These are phyloP conservation scores for Lepetodrilus schrolli DNA, from an alignment of 2,888 invertebrate genomes.

Conservation along the genomic window DNA sequence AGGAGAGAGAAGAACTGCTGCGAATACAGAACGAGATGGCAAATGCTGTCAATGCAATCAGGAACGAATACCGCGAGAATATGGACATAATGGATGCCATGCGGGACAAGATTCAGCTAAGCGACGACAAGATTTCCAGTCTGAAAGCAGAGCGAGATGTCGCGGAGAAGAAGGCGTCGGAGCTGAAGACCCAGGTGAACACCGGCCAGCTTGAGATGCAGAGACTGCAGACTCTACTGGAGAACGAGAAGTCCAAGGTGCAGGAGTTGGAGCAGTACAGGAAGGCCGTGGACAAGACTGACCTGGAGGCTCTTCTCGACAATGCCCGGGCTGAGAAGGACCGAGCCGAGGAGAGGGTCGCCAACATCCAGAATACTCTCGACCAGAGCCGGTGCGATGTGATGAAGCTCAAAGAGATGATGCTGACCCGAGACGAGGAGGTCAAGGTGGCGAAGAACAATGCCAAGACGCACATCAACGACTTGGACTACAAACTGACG, in stretches of 20 bases:
- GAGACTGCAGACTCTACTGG: constrained; percentile 84
- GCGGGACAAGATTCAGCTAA: constrained; percentile 80
- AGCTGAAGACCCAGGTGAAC: constrained; percentile 81
- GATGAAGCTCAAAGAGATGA: constrained; percentile 81
- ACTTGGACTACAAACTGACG: constrained; percentile 87
- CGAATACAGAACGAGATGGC: constrained; percentile 86
- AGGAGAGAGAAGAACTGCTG: constrained; percentile 72
- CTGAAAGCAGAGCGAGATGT: constrained; percentile 84
- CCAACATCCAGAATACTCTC: constrained; percentile 77
- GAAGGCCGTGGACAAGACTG: constrained; percentile 83
- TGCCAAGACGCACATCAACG: constrained; percentile 89
- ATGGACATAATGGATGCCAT: constrained; percentile 77
- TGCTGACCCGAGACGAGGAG: constrained; percentile 83
- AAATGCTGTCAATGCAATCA: constrained; percentile 79
- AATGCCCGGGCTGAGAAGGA: constrained; percentile 82
- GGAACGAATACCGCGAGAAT: constrained; percentile 63
- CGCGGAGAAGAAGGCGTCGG: constrained; percentile 83
- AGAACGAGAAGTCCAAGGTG: constrained; percentile 89
- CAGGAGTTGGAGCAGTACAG: constrained; percentile 78
- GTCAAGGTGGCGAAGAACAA: constrained; percentile 84
- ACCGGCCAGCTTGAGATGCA: constrained; percentile 87
- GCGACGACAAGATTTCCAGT: constrained; percentile 84
- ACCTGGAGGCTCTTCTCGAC: constrained; percentile 82
- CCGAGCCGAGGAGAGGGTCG: constrained; percentile 77
- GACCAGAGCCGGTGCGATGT: constrained; percentile 83